phyloP scores from a whole-genome alignment of 2,888 invertebrate species.

The Dicranocentrus wangi region DNA sequence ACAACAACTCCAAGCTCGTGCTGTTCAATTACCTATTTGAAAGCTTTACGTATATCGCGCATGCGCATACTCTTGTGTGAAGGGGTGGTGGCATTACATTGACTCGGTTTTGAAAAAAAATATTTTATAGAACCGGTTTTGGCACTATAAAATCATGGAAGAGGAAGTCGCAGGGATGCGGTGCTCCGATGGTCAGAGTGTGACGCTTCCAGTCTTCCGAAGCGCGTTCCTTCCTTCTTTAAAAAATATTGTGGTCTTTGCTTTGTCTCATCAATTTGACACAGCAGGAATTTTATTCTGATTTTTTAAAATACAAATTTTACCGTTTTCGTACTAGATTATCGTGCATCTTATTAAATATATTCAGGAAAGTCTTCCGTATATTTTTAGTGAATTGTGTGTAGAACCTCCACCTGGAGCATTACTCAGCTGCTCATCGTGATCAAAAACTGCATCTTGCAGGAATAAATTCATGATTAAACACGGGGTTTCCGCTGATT shows the following conservation, averaged over 20 bases:
- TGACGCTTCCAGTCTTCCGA: not conserved
- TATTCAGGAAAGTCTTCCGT: too few relatives aligned
- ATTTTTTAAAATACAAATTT: not conserved
- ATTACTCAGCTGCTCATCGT: too few relatives aligned
- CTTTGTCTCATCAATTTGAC: not conserved
- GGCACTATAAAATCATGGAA: not conserved
- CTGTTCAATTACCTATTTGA: not conserved
- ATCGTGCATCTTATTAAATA: not conserved
- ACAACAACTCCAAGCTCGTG: not conserved
- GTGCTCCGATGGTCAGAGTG: not conserved
- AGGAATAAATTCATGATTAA: too few relatives aligned
- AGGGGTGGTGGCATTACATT: not conserved
- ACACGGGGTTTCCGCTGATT: constrained; percentile 1
- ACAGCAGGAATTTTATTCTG: not conserved
- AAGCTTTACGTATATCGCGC: not conserved
- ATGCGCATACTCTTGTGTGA: not conserved
- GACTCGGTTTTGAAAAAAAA: not conserved
- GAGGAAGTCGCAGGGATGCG: not conserved
- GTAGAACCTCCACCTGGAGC: too few relatives aligned
- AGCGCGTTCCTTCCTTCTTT: not conserved
- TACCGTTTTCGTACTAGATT: not conserved
- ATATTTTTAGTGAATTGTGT: too few relatives aligned
- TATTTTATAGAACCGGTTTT: constrained; percentile 7
- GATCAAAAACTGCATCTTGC: too few relatives aligned
- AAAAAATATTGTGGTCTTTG: too few relatives aligned